phyloP scores from a whole-genome alignment of 1,140 invertebrate species.

The Littorina saxatilis region DNA sequence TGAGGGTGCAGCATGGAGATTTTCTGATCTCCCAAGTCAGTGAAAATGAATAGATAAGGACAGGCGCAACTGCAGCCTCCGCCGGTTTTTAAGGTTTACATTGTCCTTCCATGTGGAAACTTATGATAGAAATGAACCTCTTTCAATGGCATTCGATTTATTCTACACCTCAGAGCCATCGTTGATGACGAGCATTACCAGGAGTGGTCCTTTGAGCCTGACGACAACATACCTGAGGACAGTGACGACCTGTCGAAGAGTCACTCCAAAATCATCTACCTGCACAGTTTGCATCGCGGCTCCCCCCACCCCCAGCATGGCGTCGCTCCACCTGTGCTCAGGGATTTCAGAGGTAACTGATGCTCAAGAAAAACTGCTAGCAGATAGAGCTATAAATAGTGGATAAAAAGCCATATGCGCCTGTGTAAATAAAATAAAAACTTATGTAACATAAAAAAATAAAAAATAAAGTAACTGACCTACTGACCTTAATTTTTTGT shows the following conservation, averaged over 20 bases:
- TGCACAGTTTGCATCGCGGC: conserved; percentile 18
- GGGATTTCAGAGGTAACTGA: conserved; percentile 43
- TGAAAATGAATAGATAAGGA: too few species aligned
- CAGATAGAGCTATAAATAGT: not conserved
- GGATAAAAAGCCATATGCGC: too few species aligned
- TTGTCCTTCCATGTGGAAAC: too few species aligned
- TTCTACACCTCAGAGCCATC: not conserved
- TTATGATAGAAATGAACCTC: too few species aligned
- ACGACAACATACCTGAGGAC: conserved; percentile 21
- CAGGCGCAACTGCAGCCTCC: too few species aligned
- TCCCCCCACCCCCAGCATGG: conserved; percentile 19
- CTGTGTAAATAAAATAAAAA: too few species aligned
- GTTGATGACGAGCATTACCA: conserved; percentile 39
- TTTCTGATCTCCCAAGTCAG: too few species aligned
- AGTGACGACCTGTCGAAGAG: not conserved
- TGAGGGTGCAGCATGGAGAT: too few species aligned
- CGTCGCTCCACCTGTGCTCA: conserved; percentile 31
- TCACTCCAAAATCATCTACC: conserved; percentile 18
- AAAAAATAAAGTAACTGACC: too few species aligned
- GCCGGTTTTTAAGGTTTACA: too few species aligned
- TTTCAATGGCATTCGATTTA: not conserved
- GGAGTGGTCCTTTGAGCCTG: conserved; percentile 38
- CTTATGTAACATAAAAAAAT: too few species aligned
- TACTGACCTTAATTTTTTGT: too few species aligned
- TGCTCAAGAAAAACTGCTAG: conserved; percentile 30